Conservation (phyloP, 2,797 vertebrate species). For the Gallinago stenura region DNA sequence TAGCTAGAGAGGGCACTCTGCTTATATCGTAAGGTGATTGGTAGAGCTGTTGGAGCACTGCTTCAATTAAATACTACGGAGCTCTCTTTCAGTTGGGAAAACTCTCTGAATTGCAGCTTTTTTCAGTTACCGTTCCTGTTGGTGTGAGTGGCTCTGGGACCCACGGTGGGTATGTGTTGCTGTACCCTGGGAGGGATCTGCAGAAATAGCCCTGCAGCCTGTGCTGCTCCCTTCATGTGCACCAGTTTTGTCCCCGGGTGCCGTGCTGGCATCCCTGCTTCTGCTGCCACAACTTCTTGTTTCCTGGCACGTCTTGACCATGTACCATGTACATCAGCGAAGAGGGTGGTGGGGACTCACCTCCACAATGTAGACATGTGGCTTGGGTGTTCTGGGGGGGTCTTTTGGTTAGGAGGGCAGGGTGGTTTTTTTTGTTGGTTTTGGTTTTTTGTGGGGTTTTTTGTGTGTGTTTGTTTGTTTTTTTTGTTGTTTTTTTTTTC, state of each 20-base stretch:
- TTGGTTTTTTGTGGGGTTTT: too few species aligned
- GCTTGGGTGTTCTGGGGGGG: background rate
- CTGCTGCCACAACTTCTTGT: fast-evolving
- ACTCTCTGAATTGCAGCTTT: background rate
- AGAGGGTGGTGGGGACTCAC: background rate
- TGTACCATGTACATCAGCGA: fast-evolving
- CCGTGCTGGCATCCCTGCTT: fast-evolving
- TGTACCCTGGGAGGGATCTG: background rate
- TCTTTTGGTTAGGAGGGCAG: too few species aligned
- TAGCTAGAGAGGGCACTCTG: fast-evolving
- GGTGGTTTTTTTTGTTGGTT: too few species aligned
- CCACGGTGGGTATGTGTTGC: fast-evolving
- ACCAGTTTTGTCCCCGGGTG: fast-evolving
- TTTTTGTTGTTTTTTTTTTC: too few species aligned
- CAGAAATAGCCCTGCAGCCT: background rate
- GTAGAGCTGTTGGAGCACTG: background rate
- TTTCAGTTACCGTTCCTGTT: background rate
- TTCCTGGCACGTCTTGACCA: fast-evolving
- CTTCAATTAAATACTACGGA: fast-evolving
- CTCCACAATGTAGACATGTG: background rate
- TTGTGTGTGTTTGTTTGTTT: too few species aligned
- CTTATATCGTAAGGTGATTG: fast-evolving
- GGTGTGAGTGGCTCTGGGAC: fast-evolving
- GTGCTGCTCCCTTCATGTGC: background rate
- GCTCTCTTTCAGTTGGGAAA: background rate